phyloP scores from a whole-genome alignment of 53 echinoderm and acorn worm species.

The Paracentrotus lividus region DNA sequence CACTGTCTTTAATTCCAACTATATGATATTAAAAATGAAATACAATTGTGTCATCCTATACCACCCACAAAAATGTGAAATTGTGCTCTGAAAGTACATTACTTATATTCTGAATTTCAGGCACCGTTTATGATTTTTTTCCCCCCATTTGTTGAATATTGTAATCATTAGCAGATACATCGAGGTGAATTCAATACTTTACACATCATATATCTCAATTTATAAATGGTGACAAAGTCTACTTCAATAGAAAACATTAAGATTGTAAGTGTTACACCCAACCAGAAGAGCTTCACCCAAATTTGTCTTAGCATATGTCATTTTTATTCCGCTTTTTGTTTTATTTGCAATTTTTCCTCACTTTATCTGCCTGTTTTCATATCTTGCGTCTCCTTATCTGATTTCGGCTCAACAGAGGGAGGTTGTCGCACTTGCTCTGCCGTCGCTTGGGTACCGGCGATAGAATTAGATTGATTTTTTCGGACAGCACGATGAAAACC shows the following conservation, averaged over 20 bases:
- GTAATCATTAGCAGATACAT: too few relatives aligned
- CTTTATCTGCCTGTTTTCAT: conserved; percentile 42
- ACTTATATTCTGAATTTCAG: too few relatives aligned
- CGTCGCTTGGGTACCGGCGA: conserved; percentile 39
- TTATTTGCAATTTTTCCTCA: neutral
- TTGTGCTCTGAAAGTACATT: too few relatives aligned
- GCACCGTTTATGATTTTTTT: too few relatives aligned
- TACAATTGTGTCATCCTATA: too few relatives aligned
- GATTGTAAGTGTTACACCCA: neutral
- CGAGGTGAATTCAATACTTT: too few relatives aligned
- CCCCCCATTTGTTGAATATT: too few relatives aligned
- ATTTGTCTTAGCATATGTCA: neutral
- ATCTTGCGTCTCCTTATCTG: conserved; percentile 47
- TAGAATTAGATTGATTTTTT: conserved; percentile 67
- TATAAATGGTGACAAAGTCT: neutral
- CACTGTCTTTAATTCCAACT: too few relatives aligned
- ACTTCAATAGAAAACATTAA: neutral
- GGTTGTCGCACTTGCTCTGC: conserved; percentile 49
- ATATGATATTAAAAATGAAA: too few relatives aligned
- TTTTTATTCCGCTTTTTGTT: conserved; percentile 1
- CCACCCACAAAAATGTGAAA: too few relatives aligned
- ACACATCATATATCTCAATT: neutral
- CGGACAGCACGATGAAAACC: conserved; percentile 49
- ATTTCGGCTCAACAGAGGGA: conserved; percentile 44
- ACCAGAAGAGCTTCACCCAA: neutral